Evolutionary conservation across 2,113 vertebrate species (phyloP).

Genomic region (Callopanchax toddi): DNA sequence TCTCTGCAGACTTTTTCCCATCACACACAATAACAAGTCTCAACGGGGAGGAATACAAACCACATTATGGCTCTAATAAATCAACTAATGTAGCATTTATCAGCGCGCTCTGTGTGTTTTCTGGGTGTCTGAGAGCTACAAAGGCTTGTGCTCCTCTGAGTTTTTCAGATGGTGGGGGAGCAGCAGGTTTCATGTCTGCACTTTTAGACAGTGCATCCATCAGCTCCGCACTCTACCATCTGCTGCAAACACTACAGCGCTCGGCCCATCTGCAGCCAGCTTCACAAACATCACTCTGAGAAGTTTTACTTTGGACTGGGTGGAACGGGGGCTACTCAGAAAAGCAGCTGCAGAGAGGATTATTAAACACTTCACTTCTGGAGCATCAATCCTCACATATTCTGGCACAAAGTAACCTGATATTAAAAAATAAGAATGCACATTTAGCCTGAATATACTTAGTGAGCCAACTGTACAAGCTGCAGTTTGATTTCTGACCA

Average conservation of each 20-base stretch:
- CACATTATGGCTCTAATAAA: constrained; percentile 24
- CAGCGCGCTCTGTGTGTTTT: background rate
- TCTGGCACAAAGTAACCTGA: background rate
- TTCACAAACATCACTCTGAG: constrained; percentile 27
- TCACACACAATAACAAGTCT: background rate
- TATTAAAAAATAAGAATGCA: background rate
- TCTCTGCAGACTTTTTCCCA: background rate
- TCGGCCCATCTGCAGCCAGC: constrained; percentile 53
- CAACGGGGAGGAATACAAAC: background rate
- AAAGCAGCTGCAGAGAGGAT: background rate
- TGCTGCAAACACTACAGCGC: constrained; percentile 47
- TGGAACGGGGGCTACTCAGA: background rate
- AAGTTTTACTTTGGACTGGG: constrained; percentile 38
- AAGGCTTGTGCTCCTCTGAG: constrained; percentile 8
- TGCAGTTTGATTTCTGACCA: constrained; percentile 10
- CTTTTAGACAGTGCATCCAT: constrained; percentile 64
- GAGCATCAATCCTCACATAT: background rate
- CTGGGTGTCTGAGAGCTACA: constrained; percentile 26
- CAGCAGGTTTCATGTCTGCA: constrained; percentile 64
- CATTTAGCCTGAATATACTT: background rate
- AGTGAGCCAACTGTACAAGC: too few species aligned
- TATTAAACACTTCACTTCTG: background rate
- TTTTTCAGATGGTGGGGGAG: constrained; percentile 23
- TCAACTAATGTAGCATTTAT: constrained; percentile 1
- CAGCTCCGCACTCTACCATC: constrained; percentile 60